Evolutionary conservation across 2,888 invertebrate genomes (phyloP), one percentile per base, ranked within the genome.

Genomic region (Masnerella sp.): DNA sequence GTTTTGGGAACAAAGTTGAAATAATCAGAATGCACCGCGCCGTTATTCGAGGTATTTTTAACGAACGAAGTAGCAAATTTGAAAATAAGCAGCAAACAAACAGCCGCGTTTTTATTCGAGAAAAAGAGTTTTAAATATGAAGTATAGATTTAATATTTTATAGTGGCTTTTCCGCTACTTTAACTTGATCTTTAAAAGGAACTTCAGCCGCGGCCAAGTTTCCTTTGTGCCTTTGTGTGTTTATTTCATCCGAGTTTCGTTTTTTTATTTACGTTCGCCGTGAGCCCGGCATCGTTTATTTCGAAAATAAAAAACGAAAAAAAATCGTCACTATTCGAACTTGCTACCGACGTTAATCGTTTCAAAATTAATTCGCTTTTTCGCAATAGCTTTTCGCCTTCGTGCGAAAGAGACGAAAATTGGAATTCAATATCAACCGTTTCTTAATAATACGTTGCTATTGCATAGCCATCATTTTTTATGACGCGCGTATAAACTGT

Each of bases 91-190:
- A 40, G 15, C 18, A 40, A 40, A 40, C 18, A 40, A 40, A 17
- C 40, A 30, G 8, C n/a, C 5, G 30, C 30, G 5, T 9, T 30
- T 30, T 30, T 30, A 7, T 32, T 9, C 32, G 32, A 9, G 5
- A 2, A 22, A 22, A 20, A 40, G 11, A 30, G 38, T 40, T 54
- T 30, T 11, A 54, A 52, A 18, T 54, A 54, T 40, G 54, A 54
- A 40, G 36, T 40, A 40, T 11, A 17, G 28, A 54, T 54, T 54
- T 54, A 54, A 54, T 54, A 54, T 54, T 54, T 54, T 54, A 54
- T 40, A 38, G 40, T 54, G 28, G 30, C 54, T 54, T 54, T 54
- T 40, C 54, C 40, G 25, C 54, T 28, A 15, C 40, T 40, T 40
- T 22, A 28, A 14, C 54, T 40, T 40, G 52, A 52, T 52, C 40